A percentile compares a stretch with the other conserved stretches of the same genome.
phyloP scores from a whole-genome alignment of 2,888 invertebrate species.

The Mythimna ferrago region DNA sequence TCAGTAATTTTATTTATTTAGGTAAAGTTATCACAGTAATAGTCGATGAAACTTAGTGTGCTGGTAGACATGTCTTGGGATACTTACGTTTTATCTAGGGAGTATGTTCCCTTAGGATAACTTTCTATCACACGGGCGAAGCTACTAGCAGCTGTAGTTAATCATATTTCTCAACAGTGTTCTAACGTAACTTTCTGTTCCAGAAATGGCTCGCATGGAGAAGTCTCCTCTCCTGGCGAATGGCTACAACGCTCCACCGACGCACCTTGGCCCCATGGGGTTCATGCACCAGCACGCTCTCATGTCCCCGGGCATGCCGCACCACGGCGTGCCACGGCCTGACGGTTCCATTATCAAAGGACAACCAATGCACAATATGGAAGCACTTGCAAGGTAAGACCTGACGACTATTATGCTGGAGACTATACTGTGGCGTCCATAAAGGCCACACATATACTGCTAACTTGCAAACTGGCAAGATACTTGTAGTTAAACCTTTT shows the following conservation, averaged over 20 bases:
- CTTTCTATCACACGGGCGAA: too few relatives aligned
- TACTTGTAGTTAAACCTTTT: too few relatives aligned
- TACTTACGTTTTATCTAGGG: too few relatives aligned
- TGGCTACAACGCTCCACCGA: conserved; percentile 98
- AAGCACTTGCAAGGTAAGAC: conserved; percentile 95
- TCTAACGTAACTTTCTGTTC: conserved; percentile 65
- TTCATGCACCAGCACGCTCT: conserved; percentile 98
- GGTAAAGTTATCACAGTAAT: neutral
- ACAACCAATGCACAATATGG: conserved; percentile 96
- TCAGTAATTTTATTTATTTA: neutral
- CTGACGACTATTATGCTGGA: neutral
- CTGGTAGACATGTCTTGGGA: too few relatives aligned
- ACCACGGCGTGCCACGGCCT: conserved; percentile 94
- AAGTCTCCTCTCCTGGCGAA: conserved; percentile 98
- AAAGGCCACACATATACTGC: too few relatives aligned
- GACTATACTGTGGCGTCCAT: too few relatives aligned
- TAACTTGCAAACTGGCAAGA: too few relatives aligned
- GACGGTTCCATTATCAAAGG: conserved; percentile 96
- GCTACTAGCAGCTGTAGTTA: too few relatives aligned
- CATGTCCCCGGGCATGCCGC: conserved; percentile 97
- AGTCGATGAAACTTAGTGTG: too few relatives aligned
- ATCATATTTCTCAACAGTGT: neutral
- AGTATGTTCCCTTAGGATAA: too few relatives aligned
- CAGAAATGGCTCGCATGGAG: conserved; percentile 97
- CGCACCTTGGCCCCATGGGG: conserved; percentile 97